Evolutionary conservation across 2,113 vertebrate species (phyloP), one percentile per base, ranked within the genome.

Genomic region (Laticauda laticaudata): DNA sequence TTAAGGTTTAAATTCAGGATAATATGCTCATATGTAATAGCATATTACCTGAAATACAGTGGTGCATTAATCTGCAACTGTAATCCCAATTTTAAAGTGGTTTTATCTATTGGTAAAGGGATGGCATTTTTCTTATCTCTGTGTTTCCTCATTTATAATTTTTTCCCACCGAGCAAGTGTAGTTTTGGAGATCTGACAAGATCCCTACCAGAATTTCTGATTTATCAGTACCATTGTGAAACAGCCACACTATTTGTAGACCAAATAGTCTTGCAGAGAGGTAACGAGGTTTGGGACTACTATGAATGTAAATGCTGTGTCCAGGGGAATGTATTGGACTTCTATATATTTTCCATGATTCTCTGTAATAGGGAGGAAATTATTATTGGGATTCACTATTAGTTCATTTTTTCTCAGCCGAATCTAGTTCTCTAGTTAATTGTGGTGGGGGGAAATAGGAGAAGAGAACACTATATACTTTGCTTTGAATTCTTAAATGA

Each of bases 101-200:
- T 86, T 43, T 86, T 6, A 45, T 86, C 75, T 43, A 21, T 54
- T 91, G 54, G 64, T 26, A 1, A 81, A 39, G 15, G n/a, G 34
- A 18, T 29, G n/a, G 3, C 3, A 9, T 81, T 81, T 81, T 75
- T 21, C 18, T 81, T 81, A 81, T 81, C 75, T 81, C 34, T 81
- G 2, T 2, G 69, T 48, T 87, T 92, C 34, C 56, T 69, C 21
- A 43, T 61, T 45, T 61, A 34, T 54, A 34, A 39, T 10, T 81
- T 2, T 88, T 88, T 92, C 43, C 91, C 11, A 39, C n/a, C 69
- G 48, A 9, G 53, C 34, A 48, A 54, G n/a, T 18, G 24, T 23
- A 88, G 54, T 69, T 92, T 34, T 75, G 75, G 86, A 92, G 45
- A 26, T 15, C 23, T 92, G 91, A 88, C 48, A 92, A 64, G 86